phyloP scores from a whole-genome alignment of 2,797 vertebrate species.

The Lutjanus argentimaculatus region DNA sequence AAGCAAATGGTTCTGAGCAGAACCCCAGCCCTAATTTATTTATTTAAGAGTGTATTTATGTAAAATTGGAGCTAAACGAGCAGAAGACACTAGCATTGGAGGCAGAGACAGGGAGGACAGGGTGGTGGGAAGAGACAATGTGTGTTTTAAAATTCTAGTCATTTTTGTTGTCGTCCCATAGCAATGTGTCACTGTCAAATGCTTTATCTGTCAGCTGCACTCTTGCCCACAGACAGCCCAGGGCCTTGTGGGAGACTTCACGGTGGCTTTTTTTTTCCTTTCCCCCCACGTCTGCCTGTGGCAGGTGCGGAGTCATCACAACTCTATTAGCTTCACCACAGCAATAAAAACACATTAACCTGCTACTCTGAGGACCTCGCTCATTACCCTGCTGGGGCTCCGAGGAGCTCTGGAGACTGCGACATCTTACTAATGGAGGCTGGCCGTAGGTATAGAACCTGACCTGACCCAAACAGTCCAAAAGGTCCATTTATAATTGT shows the following conservation, averaged over 20 bases:
- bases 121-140: constrained; percentile 43
- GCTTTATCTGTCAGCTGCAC: constrained; percentile 86
- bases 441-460: background rate
- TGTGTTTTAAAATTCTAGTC: constrained; percentile 82
- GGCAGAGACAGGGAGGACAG: constrained; percentile 20
- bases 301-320: constrained; percentile 88
- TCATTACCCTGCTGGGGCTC: constrained; percentile 79
- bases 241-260: constrained; percentile 85
- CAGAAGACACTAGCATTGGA: constrained; percentile 12
- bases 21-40: no score
- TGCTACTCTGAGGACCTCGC: constrained; percentile 77
- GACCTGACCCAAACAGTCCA: background rate
- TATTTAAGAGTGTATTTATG: constrained; percentile 47
- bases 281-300: constrained; percentile 67
- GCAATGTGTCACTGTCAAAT: constrained; percentile 87
- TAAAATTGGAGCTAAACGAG: constrained; percentile 60
- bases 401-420: constrained; percentile 64
- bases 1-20: no score
- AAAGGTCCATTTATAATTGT: background rate
- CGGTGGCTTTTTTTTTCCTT: constrained; percentile 54
- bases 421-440: constrained; percentile 69
- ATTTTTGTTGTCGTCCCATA: constrained; percentile 83
- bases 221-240: constrained; percentile 84
- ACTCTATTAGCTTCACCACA: constrained; percentile 87
- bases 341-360: constrained; percentile 87